Evolutionary conservation across 2,797 vertebrate genomes (phyloP).

Genomic region (Rhabdomys pumilio): DNA sequence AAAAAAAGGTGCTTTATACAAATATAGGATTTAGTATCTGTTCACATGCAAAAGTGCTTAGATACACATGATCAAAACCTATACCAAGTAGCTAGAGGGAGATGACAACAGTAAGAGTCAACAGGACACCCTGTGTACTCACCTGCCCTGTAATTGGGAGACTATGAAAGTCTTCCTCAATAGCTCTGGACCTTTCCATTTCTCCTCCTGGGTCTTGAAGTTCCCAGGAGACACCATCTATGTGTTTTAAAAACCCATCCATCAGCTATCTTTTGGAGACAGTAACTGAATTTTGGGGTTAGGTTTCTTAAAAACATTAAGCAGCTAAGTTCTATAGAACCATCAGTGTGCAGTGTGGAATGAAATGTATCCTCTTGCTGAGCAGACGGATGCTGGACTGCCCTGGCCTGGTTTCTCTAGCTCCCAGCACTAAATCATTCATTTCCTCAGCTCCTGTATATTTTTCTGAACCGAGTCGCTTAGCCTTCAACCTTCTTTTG

Average conservation of each 20-base stretch:
- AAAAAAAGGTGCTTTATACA: not conserved
- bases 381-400: not conserved
- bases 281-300: not conserved
- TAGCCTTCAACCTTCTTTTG: not conserved
- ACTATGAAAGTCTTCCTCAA: not conserved
- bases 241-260: not conserved
- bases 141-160: not conserved
- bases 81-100: conserved; percentile 11
- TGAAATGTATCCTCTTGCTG: not conserved
- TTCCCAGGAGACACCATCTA: not conserved
- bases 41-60: not conserved
- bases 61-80: not conserved
- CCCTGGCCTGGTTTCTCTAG: not conserved
- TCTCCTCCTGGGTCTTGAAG: not conserved
- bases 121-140: not conserved
- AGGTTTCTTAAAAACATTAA: conserved; percentile 15
- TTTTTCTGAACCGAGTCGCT: not conserved
- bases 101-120: not conserved
- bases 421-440: fast-evolving
- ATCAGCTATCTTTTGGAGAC: not conserved
- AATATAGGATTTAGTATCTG: conserved; percentile 20
- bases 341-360: not conserved
- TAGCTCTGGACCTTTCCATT: not conserved
- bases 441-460: not conserved
- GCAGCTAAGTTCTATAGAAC: not conserved